Evolutionary conservation across 2,888 invertebrate species (phyloP).

Genomic region (Metallyticus violacea): DNA sequence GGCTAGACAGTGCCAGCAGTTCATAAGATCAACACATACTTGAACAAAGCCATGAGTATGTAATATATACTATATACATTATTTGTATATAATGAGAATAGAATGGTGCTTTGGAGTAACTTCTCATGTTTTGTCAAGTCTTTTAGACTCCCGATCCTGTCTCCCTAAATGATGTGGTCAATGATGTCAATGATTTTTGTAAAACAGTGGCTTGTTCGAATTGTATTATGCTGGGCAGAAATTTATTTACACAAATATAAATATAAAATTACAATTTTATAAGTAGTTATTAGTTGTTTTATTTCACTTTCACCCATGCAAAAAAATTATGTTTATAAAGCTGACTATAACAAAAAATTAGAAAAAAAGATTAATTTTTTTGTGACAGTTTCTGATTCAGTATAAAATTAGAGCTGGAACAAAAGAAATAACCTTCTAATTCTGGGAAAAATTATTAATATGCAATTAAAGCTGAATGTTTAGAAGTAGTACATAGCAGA

Average conservation of each 20-base stretch:
- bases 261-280: neutral
- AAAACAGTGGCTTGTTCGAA: neutral
- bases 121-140: neutral
- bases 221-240: neutral
- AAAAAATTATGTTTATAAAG: too few relatives aligned
- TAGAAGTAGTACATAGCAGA: too few relatives aligned
- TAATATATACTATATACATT: neutral
- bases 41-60: neutral
- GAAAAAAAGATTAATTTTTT: too few relatives aligned
- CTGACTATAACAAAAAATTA: too few relatives aligned
- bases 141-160: neutral
- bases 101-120: slow-evolving; percentile 22
- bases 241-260: neutral
- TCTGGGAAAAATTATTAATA: too few relatives aligned
- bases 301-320: too few relatives aligned
- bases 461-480: too few relatives aligned
- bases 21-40: neutral
- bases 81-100: slow-evolving; percentile 13
- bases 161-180: neutral
- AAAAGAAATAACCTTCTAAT: too few relatives aligned
- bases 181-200: neutral
- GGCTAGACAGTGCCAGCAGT: neutral
- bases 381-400: too few relatives aligned
- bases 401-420: too few relatives aligned
- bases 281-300: neutral